Percentiles rank a stretch among this genome's conserved stretches.
phyloP scores from a whole-genome alignment of 2,888 invertebrate species.

The Thereva nobilitata region DNA sequence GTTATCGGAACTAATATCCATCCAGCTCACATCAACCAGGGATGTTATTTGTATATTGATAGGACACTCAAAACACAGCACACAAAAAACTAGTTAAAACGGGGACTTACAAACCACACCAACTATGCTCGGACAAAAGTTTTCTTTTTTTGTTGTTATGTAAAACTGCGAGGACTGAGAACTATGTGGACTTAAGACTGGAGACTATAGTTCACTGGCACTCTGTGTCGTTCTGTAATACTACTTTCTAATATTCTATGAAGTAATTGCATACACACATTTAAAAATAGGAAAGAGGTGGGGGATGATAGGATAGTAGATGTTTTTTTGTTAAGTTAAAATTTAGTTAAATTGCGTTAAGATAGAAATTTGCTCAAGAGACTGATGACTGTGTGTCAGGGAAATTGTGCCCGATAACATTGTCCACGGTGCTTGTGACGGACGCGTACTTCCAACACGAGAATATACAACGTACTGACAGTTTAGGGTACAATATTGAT shows the following conservation, averaged over 20 bases:
- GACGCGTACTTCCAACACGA: slow-evolving; percentile 31
- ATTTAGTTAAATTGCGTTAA: too few species aligned
- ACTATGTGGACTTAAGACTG: background rate
- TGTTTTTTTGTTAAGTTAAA: too few species aligned
- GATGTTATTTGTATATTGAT: background rate
- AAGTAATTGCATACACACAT: too few species aligned
- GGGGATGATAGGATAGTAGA: too few species aligned
- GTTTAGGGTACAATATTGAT: slow-evolving; percentile 25
- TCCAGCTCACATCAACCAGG: slow-evolving; percentile 40
- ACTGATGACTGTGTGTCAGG: slow-evolving; percentile 12
- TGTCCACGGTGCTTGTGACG: background rate
- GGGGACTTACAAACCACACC: background rate
- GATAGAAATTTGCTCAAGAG: too few species aligned
- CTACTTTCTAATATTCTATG: too few species aligned
- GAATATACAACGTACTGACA: slow-evolving; percentile 38
- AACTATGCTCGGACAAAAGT: slow-evolving; percentile 8
- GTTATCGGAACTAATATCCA: slow-evolving; percentile 56
- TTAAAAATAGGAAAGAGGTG: background rate
- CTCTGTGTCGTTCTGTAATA: background rate
- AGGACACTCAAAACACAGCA: slow-evolving; percentile 13
- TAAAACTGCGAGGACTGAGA: slow-evolving; percentile 27
- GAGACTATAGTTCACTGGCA: slow-evolving; percentile 18
- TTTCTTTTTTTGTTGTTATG: slow-evolving; percentile 25
- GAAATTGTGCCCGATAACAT: slow-evolving; percentile 10
- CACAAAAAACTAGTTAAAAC: slow-evolving; percentile 8